Evolutionary conservation across 2,888 invertebrate species (phyloP), one percentile per base, ranked within the genome.

Genomic region (Ypsolopha scabrella): DNA sequence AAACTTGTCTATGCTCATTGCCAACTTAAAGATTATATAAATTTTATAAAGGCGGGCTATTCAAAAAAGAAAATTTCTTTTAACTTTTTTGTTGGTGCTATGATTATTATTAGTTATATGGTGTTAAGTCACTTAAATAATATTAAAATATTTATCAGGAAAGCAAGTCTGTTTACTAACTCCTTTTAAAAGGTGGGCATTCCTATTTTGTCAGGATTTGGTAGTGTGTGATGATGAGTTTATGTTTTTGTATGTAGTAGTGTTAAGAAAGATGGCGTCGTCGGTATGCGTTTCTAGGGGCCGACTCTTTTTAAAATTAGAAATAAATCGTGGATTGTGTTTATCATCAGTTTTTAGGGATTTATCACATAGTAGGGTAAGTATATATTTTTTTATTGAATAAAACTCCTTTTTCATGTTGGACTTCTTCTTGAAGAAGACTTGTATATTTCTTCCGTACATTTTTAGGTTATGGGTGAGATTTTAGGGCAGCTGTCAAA

Each of bases 251-350:
- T 24, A 33, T 45, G 34, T 13, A 37, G 47, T 47, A 47, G 47
- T 43, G 35, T 50, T 13, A 13, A 39, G 50, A 81, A 88, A 88
- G 79, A 89, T 89, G 89, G 88, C 88, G 88, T 87, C 88, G 75
- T 85, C 87, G 72, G 87, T 88, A 75, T 88, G 88, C 80, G 87
- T 87, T 75, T 88, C 88, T 75, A 80, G 81, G 72, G 87, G 89
- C 80, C 88, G 88, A 80, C 77, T 89, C 72, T 78, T 90, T 70
- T 77, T 88, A 67, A 87, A 88, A 85, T 81, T 89, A 79, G 88
- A 88, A 80, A 80, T 88, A 80, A 87, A 87, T 80, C 88, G 88
- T 79, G 85, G 75, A 70, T 80, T 86, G 82, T 85, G 85, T 82
- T 80, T 87, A 74, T 80, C 83, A 63, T 76, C 86, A 62, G 70